Percentiles rank a stretch among this genome's conserved stretches.
These are phyloP conservation scores for Leucophenga montana DNA, from an alignment of 2,888 invertebrate species.

Conservation along the genomic window DNA sequence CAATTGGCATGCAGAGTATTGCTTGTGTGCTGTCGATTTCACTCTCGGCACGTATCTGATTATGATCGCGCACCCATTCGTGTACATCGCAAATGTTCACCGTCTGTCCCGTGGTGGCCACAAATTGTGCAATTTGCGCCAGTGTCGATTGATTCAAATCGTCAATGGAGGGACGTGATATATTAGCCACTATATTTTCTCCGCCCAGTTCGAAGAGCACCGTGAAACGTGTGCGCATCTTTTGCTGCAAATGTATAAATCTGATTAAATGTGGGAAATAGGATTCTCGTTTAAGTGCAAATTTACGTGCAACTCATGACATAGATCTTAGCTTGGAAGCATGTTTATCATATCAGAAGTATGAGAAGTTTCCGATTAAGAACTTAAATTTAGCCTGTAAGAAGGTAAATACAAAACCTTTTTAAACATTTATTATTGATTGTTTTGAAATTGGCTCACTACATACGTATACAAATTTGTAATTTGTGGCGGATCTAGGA, in stretches of 20 bases:
- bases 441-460: too few relatives aligned
- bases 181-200: slow-evolving; percentile 79
- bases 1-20: slow-evolving; percentile 93
- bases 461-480: too few relatives aligned
- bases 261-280: too few relatives aligned
- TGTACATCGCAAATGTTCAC: slow-evolving; percentile 92
- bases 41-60: slow-evolving; percentile 74
- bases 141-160: slow-evolving; percentile 81
- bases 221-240: slow-evolving; percentile 80
- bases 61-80: slow-evolving; percentile 83
- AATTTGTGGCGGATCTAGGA: too few relatives aligned
- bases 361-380: not conserved
- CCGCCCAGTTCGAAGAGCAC: slow-evolving; percentile 89
- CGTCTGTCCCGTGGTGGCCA: slow-evolving; percentile 88
- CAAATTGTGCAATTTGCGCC: slow-evolving; percentile 89
- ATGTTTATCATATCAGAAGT: too few relatives aligned
- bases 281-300: too few relatives aligned
- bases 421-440: too few relatives aligned
- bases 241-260: slow-evolving; percentile 47
- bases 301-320: too few relatives aligned
- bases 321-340: too few relatives aligned
- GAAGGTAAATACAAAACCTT: too few relatives aligned
- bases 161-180: slow-evolving; percentile 77
- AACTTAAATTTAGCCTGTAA: too few relatives aligned
- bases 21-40: slow-evolving; percentile 83